Conservation (phyloP, 2,797 vertebrate genomes). For the Buceros bicornis region DNA sequence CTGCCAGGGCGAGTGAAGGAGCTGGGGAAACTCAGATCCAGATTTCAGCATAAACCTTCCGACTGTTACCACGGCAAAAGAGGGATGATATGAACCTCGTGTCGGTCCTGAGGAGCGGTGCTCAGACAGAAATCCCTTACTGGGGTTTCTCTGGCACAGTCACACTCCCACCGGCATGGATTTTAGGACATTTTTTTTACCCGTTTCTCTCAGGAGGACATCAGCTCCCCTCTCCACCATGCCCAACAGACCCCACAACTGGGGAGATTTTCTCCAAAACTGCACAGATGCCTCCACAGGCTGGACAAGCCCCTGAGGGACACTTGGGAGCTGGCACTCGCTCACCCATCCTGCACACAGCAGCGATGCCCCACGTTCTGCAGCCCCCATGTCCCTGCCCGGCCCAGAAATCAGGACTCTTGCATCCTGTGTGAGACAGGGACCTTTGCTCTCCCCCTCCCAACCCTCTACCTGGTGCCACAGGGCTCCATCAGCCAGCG, state of each 20-base stretch:
- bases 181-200: background rate
- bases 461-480: background rate
- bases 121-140: background rate
- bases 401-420: background rate
- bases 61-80: rapidly evolving
- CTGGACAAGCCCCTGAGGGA: background rate
- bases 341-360: background rate
- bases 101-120: rapidly evolving
- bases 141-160: rapidly evolving
- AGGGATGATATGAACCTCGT: rapidly evolving
- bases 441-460: background rate
- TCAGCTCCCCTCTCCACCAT: rapidly evolving
- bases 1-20: background rate
- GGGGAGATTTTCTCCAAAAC: background rate
- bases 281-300: rapidly evolving
- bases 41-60: background rate
- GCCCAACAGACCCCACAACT: background rate
- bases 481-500: rapidly evolving
- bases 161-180: rapidly evolving
- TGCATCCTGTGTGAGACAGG: rapidly evolving
- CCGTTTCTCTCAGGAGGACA: rapidly evolving
- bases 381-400: background rate
- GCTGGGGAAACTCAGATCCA: background rate
- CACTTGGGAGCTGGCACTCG: background rate
- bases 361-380: background rate